Conservation (phyloP, 2,888 invertebrate species). For the Synergus itoensis region DNA sequence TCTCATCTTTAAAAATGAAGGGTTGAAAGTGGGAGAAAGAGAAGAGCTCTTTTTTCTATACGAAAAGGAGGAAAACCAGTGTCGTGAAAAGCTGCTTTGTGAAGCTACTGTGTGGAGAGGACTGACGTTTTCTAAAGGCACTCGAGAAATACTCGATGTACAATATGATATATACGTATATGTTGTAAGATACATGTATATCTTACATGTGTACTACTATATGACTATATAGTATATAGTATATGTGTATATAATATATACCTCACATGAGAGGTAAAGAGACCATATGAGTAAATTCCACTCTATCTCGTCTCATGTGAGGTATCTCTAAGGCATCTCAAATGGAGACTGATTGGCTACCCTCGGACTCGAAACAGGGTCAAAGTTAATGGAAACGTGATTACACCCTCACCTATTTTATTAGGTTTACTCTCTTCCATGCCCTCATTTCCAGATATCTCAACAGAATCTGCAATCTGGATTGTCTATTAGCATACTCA, state of each 20-base stretch:
- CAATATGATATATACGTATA: slow-evolving; percentile 32
- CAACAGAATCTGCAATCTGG: neutral
- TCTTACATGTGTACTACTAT: too few relatives aligned
- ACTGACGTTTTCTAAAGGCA: slow-evolving; percentile 67
- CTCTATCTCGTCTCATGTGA: slow-evolving; percentile 6
- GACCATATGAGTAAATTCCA: neutral
- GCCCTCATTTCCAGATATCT: neutral
- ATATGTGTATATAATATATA: neutral
- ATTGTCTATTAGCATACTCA: neutral
- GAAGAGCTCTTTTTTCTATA: slow-evolving; percentile 41
- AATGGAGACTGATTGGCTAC: slow-evolving; percentile 30
- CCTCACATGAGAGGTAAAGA: neutral
- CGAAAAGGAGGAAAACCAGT: slow-evolving; percentile 61
- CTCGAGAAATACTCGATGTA: slow-evolving; percentile 63
- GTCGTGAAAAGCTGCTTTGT: slow-evolving; percentile 67
- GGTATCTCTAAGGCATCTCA: slow-evolving; percentile 18
- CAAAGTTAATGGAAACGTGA: slow-evolving; percentile 40
- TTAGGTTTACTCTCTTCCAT: neutral
- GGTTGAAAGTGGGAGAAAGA: neutral
- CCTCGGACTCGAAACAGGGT: slow-evolving; percentile 29
- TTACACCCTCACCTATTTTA: slow-evolving; percentile 22
- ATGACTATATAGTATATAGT: neutral
- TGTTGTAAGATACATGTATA: slow-evolving; percentile 3
- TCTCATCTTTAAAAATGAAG: slow-evolving; percentile 1
- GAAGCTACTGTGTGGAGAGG: slow-evolving; percentile 50